Base-by-base conservation (phyloP, 2,888 invertebrate genomes). In the Argynnis bischoffii region DNA sequence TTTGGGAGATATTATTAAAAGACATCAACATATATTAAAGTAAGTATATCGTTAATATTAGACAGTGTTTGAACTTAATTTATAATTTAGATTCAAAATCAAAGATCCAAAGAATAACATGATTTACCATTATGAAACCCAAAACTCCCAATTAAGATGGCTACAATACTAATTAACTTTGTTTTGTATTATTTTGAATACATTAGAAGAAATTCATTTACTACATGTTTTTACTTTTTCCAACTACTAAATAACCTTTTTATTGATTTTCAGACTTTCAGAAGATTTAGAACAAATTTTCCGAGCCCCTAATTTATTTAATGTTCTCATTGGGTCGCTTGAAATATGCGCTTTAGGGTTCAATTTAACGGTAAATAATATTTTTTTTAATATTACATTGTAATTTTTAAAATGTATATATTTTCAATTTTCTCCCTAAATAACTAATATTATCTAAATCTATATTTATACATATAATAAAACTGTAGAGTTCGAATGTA, bases 301-400 rank as follows among this genome's bases (percentile, higher is more conserved):
- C 69, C 82, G 80, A 14, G 83, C 79, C 5, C 82, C 87, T 3
- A 90, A 90, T 76, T 78, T 91, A 51, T 88, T 86, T 67, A 90
- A 86, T 70, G 86, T 90, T 53, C 66, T 90, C 50, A 77, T 90
- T 18, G 90, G 89, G 14, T 90, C 91, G 2, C 57, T 89, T 47
- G 83, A 86, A 79, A 90, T 90, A 77, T 91, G 91, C 71, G 90
- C 86, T 41, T 82, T 90, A 13, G 89, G 89, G 64, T 91, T 91
- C 73, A 89, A 87, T 79, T 78, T 91, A 70, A 86, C 84, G 82
- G 91, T 90, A 81, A 75, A 41, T n/a, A 13, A 46, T 55, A 3
- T n/a, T 41, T 18, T n/a, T n/a, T 21, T 51, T 48, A 11, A 21
- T 18, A 15, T 50, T 18, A 41, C 16, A 41, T 54, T 50, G 6